Evolutionary conservation across 1,140 invertebrate species (phyloP).

Genomic region (Bombus fervidus): DNA sequence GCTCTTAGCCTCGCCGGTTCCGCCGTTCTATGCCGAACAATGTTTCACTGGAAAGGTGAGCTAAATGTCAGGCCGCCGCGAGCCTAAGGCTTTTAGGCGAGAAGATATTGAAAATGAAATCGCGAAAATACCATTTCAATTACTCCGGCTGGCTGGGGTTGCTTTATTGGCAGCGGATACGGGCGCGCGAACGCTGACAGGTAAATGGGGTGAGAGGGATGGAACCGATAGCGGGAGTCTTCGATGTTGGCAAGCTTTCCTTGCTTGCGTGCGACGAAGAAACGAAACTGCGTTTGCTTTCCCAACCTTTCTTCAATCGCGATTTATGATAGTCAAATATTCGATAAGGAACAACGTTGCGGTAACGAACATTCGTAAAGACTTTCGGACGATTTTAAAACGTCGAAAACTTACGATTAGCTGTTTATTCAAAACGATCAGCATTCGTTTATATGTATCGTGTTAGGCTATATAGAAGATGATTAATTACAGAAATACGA

Average conservation of each 20-base stretch:
- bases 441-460: not conserved
- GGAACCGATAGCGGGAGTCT: not conserved
- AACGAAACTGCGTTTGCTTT: no score
- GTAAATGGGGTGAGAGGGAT: constrained; percentile 27
- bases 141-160: not conserved
- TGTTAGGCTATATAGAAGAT: not conserved
- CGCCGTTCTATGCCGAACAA: constrained; percentile 44
- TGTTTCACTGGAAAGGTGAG: constrained; percentile 57
- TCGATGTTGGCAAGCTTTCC: not conserved
- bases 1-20: constrained; percentile 46
- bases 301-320: no score
- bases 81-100: constrained; percentile 23
- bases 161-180: constrained; percentile 15
- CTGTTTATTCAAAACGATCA: not conserved
- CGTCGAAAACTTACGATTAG: rapidly evolving
- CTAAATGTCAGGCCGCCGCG: constrained; percentile 47
- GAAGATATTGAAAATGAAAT: constrained; percentile 48
- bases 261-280: no score
- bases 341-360: no score
- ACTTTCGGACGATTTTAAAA: no score
- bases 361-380: no score
- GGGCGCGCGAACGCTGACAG: not conserved
- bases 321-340: not conserved
- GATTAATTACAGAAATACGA: not conserved
- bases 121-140: constrained; percentile 50